A percentile compares a stretch with the other conserved stretches of the same genome.
phyloP scores from a whole-genome alignment of 2,888 invertebrate genomes.

The Iselma pallidipennis region DNA sequence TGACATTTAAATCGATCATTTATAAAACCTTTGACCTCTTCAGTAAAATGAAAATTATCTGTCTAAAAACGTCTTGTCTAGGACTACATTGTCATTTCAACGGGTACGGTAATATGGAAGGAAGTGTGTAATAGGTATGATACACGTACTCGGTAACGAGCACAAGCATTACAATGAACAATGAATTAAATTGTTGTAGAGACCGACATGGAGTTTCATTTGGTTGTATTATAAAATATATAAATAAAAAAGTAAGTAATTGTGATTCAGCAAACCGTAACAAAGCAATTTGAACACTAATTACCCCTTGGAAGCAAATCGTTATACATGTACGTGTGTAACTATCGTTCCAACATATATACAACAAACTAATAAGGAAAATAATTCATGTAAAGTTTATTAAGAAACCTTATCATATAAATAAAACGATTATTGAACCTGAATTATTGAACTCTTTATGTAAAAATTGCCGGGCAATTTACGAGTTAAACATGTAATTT shows the following conservation, averaged over 20 bases:
- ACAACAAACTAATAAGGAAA: too few species aligned
- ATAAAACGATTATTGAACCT: not conserved
- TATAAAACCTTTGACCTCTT: too few species aligned
- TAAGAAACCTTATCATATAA: slow-evolving; percentile 15
- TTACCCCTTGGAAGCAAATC: not conserved
- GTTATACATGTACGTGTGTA: not conserved
- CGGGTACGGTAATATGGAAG: not conserved
- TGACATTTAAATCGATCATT: not conserved
- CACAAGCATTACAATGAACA: not conserved
- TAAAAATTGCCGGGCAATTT: slow-evolving; percentile 2
- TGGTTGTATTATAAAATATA: not conserved
- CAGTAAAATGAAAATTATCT: too few species aligned
- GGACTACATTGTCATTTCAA: not conserved
- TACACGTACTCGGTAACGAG: not conserved
- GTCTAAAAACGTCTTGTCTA: not conserved
- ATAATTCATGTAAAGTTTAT: not conserved
- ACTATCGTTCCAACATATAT: too few species aligned
- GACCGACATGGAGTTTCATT: not conserved
- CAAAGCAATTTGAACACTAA: not conserved
- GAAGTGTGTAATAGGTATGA: not conserved
- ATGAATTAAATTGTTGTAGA: not conserved
- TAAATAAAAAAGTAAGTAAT: not conserved
- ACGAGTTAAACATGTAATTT: slow-evolving; percentile 10
- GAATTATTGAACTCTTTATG: slow-evolving; percentile 1
- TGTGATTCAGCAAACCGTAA: not conserved